Evolutionary conservation across 1,140 invertebrate species (phyloP), one percentile per base, ranked within the genome.

Genomic region (Drosophila tsacasi): DNA sequence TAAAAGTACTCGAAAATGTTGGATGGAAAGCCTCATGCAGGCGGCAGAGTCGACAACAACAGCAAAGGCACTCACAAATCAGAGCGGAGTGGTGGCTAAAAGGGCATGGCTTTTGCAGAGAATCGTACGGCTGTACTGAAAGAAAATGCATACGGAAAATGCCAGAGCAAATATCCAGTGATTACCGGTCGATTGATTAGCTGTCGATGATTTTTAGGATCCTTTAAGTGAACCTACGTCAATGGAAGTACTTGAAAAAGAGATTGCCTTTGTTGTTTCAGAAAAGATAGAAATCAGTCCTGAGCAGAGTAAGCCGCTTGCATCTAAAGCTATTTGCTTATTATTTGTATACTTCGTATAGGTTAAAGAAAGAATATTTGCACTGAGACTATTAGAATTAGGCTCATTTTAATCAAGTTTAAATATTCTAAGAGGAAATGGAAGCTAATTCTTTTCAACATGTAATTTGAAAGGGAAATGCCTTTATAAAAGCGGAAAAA

Each of bases 1-100:
- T 69, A 89, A 89, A 89, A 90, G 84, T 89, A 89, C 81, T 89
- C 85, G 66, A 76, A 89, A 89, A 84, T 89, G 84, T 84, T 84
- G 84, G 84, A 62, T 75, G 85, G 73, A 61, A 66, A 67, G 63
- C 76, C 76, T 67, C 81, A 81, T 89, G 49, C 72, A 89, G 75
- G 58, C 66, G 21, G 69, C 30, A 21, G 59, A 67, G 50, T 59
- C 78, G 60, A 65, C 78, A 85, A 78, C 83, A 82, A 79, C 84
- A 75, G 84, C 77, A 81, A 75, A 89, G 83, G 81, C 81, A 89
- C 84, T 89, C 83, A 89, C 84, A 75, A 89, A 76, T 81, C 81
- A 69, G 50, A 13, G 68, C 58, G 37, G 37, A 59, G 15, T 54
- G 60, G 55, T 19, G 30, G 42, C 37, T 5, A 27, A 46, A 21